phyloP scores from a whole-genome alignment of 2,888 invertebrate genomes.

The Dione vanillae region DNA sequence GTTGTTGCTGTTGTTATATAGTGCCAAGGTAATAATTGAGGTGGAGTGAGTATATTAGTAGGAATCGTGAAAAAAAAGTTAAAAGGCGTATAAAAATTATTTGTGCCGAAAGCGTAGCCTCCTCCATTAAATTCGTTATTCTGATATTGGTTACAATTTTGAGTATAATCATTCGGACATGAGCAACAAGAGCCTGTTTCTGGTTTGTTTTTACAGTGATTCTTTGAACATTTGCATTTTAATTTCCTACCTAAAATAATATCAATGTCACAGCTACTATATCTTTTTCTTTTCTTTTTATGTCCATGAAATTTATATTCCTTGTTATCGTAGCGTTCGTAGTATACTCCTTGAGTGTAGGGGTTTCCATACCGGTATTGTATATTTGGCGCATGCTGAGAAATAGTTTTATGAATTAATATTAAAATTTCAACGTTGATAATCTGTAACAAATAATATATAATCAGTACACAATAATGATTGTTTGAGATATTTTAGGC shows the following conservation, averaged over 20 bases:
- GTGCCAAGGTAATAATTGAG: no score
- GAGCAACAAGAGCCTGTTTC: neutral
- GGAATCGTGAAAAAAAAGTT: neutral
- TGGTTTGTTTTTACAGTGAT: conserved; percentile 10
- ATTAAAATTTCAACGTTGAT: conserved; percentile 33
- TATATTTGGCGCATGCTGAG: conserved; percentile 18
- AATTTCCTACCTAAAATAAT: conserved; percentile 29
- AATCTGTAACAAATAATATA: conserved; percentile 30
- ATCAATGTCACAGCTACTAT: conserved; percentile 18
- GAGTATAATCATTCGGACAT: neutral
- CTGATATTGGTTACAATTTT: neutral
- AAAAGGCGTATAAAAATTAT: neutral
- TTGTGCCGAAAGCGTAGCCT: neutral
- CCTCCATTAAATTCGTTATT: neutral
- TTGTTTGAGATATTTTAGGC: neutral
- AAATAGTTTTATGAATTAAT: conserved; percentile 29
- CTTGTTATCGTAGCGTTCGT: conserved; percentile 22
- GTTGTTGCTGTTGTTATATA: no score
- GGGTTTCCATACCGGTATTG: neutral
- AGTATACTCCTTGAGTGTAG: neutral
- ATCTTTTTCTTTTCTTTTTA: conserved; percentile 17
- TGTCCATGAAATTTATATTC: conserved; percentile 25
- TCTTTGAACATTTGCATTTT: conserved; percentile 46
- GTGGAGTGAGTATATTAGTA: neutral
- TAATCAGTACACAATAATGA: neutral